Percentiles rank a stretch among this genome's conserved stretches.
These are phyloP conservation scores for Drosophila kanapiae DNA, from an alignment of 1,140 invertebrate species.

Conservation along the genomic window DNA sequence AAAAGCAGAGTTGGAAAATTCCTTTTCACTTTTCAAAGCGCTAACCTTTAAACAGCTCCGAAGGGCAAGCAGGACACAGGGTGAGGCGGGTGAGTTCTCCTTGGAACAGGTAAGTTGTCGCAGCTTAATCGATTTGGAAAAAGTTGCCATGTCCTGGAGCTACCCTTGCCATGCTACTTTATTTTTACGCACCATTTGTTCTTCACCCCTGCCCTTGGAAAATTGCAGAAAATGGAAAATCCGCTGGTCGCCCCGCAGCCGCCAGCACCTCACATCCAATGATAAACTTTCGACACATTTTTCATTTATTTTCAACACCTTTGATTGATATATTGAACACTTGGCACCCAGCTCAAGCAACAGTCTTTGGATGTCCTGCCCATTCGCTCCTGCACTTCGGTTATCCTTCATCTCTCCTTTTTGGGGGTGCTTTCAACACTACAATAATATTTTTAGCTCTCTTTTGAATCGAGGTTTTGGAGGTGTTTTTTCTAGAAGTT, in stretches of 20 bases:
- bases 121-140: slow-evolving; percentile 81
- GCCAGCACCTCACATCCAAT: slow-evolving; percentile 34
- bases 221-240: slow-evolving; percentile 64
- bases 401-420: slow-evolving; percentile 18
- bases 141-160: slow-evolving; percentile 70
- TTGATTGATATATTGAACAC: slow-evolving; percentile 84
- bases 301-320: slow-evolving; percentile 83
- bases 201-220: slow-evolving; percentile 30
- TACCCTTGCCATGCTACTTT: slow-evolving; percentile 67
- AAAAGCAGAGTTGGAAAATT: slow-evolving; percentile 42
- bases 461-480: background rate
- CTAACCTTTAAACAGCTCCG: slow-evolving; percentile 70
- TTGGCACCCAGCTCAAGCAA: slow-evolving; percentile 79
- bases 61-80: slow-evolving; percentile 30
- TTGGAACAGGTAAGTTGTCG: slow-evolving; percentile 65
- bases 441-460: background rate
- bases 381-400: slow-evolving; percentile 21
- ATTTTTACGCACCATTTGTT: slow-evolving; percentile 81
- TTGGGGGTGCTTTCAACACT: slow-evolving; percentile 21
- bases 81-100: background rate
- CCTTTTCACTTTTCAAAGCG: slow-evolving; percentile 78
- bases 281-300: slow-evolving; percentile 83
- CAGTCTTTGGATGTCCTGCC: slow-evolving; percentile 58
- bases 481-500: background rate
- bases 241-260: slow-evolving; percentile 37